Evolutionary conservation across 2,113 vertebrate genomes (phyloP), one percentile per base, ranked within the genome.

Genomic region (Pituophis catenifer): DNA sequence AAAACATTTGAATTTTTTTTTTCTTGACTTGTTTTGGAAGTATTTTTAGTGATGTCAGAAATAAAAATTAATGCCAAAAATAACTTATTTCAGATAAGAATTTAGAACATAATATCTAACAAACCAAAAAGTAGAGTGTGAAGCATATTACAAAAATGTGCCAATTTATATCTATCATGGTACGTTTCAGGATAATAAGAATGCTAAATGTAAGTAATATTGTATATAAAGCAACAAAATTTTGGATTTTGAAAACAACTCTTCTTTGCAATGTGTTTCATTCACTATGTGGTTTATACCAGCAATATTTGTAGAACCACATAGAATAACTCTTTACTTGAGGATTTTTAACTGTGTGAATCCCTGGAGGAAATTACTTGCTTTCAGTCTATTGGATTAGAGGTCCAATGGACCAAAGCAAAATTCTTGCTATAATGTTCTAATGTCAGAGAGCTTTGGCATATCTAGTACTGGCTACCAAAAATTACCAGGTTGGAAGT

Each of bases 1-100:
- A 75, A 94, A 15, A 95, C 29, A 65, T 94, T 96, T 94, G 95
- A 96, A 95, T 95, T 95, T 93, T 54, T 93, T 96, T 97, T 94
- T 48, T 94, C 91, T 95, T 1, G 53, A 3, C 89, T 94, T 17
- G 88, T 94, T 26, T 95, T 95, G 95, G 95, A 91, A 97, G 95
- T 94, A 95, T 90, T 96, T 95, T 93, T 94, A 92, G 95, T 95
- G 44, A 10, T 95, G 89, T 75, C 95, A 91, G 94, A 65, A 92
- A 93, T 33, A 24, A 94, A 15, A 23, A 0, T 93, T 44, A 89
- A 95, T 93, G 57, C 94, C 17, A 0, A 1, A 0, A 65, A 89
- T 65, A 91, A 54, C 65, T 81, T 58, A 12, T n/a, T 59, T 55
- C 55, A 89, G 21, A 58, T 6, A 17, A 89, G 55, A 57, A 24